Evolutionary conservation across 2,888 invertebrate species (phyloP).

Genomic region (Drosophila mimica): DNA sequence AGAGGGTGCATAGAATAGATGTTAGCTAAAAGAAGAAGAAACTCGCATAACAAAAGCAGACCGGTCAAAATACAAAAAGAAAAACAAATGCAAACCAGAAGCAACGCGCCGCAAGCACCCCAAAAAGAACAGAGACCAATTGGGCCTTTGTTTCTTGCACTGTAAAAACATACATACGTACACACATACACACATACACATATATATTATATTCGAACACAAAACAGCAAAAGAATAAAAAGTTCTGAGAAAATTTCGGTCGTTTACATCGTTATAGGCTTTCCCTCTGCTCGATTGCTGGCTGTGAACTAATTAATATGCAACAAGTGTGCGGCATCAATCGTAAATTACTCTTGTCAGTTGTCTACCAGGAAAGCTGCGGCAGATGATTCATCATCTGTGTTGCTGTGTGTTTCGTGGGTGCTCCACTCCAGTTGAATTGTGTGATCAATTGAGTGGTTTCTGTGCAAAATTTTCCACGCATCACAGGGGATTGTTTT

Average conservation of each 20-base stretch:
- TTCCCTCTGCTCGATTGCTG: slow-evolving; percentile 42
- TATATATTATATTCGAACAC: background rate
- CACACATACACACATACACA: accelerated
- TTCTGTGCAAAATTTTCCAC: slow-evolving; percentile 55
- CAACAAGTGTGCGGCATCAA: slow-evolving; percentile 52
- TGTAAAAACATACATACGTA: slow-evolving; percentile 6
- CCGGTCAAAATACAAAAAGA: slow-evolving; percentile 16
- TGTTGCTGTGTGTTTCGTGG: background rate
- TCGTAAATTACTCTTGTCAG: slow-evolving; percentile 50
- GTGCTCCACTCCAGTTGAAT: background rate
- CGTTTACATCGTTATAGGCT: slow-evolving; percentile 35
- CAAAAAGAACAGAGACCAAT: slow-evolving; percentile 44
- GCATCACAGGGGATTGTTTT: slow-evolving; percentile 9
- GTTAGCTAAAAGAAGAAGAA: slow-evolving; percentile 12
- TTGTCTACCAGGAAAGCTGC: slow-evolving; percentile 56
- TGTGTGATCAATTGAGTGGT: slow-evolving; percentile 12
- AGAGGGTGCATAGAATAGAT: slow-evolving; percentile 10
- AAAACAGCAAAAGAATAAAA: slow-evolving; percentile 15
- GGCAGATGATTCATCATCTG: slow-evolving; percentile 47
- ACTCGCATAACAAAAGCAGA: slow-evolving; percentile 41
- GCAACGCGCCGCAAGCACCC: slow-evolving; percentile 39
- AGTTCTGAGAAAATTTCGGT: slow-evolving; percentile 56
- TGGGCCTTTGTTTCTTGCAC: slow-evolving; percentile 43
- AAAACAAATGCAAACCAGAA: slow-evolving; percentile 15
- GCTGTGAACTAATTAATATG: slow-evolving; percentile 62